Evolutionary conservation across 2,113 vertebrate genomes (phyloP).

Genomic region (Aleadryas rufinucha): DNA sequence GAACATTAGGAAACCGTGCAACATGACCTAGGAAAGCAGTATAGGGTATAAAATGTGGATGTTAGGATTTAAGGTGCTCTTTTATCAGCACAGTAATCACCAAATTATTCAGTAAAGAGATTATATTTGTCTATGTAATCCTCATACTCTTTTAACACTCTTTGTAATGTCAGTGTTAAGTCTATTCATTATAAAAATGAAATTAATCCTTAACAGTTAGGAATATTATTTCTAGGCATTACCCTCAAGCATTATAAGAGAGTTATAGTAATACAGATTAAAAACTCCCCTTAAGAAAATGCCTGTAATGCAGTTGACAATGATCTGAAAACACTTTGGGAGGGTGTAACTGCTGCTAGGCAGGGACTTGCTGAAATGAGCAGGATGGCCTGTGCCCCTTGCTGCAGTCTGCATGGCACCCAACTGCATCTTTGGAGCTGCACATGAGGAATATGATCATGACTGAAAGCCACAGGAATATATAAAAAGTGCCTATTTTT

Average conservation of each 20-base stretch:
- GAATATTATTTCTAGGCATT: neutral
- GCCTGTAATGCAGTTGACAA: neutral
- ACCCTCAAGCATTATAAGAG: neutral
- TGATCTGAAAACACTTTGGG: accelerated
- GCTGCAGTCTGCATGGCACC: accelerated
- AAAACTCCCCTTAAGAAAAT: neutral
- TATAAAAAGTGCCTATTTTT: neutral
- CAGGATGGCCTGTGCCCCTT: neutral
- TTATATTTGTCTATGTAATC: neutral
- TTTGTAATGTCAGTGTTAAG: neutral
- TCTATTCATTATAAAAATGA: neutral
- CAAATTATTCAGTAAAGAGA: neutral
- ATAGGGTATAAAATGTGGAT: neutral
- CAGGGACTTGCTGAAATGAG: neutral
- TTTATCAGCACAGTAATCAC: neutral
- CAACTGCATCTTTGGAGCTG: neutral
- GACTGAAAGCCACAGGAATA: neutral
- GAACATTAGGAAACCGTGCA: neutral
- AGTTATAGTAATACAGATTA: neutral
- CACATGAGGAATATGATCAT: neutral
- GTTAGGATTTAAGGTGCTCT: neutral
- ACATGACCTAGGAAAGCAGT: neutral
- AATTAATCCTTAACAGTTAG: neutral
- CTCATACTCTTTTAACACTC: neutral
- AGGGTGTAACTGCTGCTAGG: neutral